phyloP scores from a whole-genome alignment of 2,797 vertebrate species.

The Momotus momota region DNA sequence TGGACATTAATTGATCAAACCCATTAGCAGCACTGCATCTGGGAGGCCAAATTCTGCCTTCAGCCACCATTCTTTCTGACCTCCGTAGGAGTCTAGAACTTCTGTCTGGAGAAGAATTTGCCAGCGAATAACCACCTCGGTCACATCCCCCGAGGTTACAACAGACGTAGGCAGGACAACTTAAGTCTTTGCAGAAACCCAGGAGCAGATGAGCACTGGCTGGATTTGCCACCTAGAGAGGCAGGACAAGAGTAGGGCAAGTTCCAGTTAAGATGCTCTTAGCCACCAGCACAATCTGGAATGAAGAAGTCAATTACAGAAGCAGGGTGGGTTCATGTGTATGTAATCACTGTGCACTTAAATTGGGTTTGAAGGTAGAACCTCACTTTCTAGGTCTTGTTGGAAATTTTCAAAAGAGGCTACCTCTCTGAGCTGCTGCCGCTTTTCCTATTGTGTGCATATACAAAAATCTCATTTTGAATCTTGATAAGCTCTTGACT shows the following conservation, averaged over 20 bases:
- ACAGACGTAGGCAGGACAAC: not conserved
- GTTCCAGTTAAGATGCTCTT: not conserved
- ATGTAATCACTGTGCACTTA: not conserved
- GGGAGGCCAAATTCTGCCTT: not conserved
- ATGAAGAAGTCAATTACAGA: not conserved
- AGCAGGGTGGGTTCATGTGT: rapidly evolving
- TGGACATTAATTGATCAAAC: not conserved
- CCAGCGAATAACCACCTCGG: not conserved
- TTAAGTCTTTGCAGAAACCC: not conserved
- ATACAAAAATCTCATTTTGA: slow-evolving; percentile 51
- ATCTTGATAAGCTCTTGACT: slow-evolving; percentile 53
- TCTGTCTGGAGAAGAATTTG: not conserved
- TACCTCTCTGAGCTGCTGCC: not conserved
- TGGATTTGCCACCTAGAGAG: not conserved
- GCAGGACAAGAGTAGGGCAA: not conserved
- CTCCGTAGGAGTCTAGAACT: not conserved
- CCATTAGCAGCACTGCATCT: not conserved
- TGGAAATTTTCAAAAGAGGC: slow-evolving; percentile 20
- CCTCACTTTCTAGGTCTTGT: slow-evolving; percentile 1
- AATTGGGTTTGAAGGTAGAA: not conserved
- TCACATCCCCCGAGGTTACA: not conserved
- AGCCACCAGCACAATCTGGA: not conserved
- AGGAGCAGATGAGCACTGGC: not conserved
- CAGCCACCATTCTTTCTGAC: not conserved
- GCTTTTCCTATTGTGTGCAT: slow-evolving; percentile 25